These are phyloP conservation scores for Aphis gossypii DNA, from an alignment of 1,140 invertebrate species.

Conservation along the genomic window DNA sequence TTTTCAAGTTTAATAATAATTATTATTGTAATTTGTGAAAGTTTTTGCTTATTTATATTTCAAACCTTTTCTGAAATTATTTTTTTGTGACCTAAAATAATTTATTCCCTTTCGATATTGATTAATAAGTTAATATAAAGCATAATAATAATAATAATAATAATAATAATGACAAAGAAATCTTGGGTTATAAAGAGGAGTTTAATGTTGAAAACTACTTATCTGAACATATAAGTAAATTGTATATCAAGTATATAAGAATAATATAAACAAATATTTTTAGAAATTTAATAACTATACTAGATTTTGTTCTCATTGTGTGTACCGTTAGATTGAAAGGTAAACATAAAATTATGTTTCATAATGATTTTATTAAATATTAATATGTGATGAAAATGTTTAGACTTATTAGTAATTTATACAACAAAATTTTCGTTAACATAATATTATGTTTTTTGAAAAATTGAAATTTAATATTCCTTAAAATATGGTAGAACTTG, in stretches of 20 bases:
- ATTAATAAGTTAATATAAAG: neutral
- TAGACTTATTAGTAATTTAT: neutral
- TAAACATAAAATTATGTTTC: neutral
- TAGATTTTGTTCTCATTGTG: neutral
- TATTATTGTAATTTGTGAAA: neutral
- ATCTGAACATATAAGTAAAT: neutral
- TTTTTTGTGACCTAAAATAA: neutral
- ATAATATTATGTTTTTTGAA: neutral
- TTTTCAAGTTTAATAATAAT: neutral
- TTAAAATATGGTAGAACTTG: neutral
- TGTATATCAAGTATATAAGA: neutral
- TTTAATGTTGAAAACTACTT: neutral
- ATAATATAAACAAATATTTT: neutral
- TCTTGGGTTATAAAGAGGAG: neutral
- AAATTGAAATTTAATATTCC: neutral
- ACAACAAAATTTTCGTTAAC: neutral
- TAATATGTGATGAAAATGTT: neutral
- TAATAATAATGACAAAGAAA: neutral
- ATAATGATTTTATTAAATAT: neutral
- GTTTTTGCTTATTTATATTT: neutral
- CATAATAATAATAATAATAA: too few relatives aligned
- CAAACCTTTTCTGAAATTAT: neutral
- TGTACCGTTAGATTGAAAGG: neutral
- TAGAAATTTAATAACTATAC: neutral
- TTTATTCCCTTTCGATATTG: neutral